Percentiles rank a stretch among this genome's conserved stretches.
These are phyloP conservation scores for Podarcis siculus DNA, from an alignment of 2,797 vertebrate genomes.

Conservation along the genomic window DNA sequence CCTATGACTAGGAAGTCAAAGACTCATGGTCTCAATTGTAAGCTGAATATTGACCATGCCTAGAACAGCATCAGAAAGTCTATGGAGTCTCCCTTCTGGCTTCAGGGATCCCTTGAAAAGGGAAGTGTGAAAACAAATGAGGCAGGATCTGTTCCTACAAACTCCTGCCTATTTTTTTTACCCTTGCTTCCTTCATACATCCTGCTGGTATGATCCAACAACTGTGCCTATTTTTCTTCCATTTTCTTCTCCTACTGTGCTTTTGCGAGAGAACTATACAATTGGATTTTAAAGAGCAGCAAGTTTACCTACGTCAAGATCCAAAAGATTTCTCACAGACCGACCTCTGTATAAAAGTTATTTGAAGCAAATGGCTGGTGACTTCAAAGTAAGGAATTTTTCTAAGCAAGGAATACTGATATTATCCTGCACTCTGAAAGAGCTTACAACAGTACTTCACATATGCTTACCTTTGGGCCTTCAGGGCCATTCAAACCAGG, in stretches of 20 bases:
- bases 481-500: slow-evolving; percentile 94
- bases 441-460: neutral
- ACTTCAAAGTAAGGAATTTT: slow-evolving; percentile 20
- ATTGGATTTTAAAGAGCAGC: neutral
- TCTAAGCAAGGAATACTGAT: neutral
- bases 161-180: neutral
- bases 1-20: neutral
- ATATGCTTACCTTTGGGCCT: slow-evolving; percentile 89
- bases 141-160: neutral
- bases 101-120: neutral
- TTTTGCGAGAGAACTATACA: neutral
- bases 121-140: neutral
- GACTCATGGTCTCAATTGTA: neutral
- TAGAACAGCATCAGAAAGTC: neutral
- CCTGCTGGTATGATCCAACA: neutral
- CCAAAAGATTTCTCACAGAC: neutral
- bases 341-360: neutral
- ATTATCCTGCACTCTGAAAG: neutral
- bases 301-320: neutral
- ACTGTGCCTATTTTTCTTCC: neutral
- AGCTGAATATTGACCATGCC: neutral
- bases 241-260: no score
- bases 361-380: neutral
- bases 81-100: neutral
- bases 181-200: neutral